Evolutionary conservation across 1,140 invertebrate genomes (phyloP).

Genomic region (Gonatopus flavifemur): DNA sequence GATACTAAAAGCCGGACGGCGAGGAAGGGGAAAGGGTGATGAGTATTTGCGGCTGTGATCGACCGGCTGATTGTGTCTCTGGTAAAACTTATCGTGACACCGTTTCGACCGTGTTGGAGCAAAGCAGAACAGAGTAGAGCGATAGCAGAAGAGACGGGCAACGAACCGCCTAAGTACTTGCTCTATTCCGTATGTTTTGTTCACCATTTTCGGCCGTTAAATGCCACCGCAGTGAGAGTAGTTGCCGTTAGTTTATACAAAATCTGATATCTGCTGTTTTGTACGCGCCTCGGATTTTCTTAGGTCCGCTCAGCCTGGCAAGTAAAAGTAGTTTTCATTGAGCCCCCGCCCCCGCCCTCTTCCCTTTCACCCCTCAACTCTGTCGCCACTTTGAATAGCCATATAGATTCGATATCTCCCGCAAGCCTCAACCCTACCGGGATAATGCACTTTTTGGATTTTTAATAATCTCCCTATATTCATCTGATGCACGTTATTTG

Average conservation of each 20-base stretch:
- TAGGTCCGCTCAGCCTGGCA: too few species aligned
- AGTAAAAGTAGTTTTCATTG: too few species aligned
- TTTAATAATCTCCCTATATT: too few species aligned
- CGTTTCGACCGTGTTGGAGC: constrained; percentile 40
- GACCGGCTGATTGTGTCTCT: constrained; percentile 41
- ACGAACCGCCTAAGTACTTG: constrained; percentile 12
- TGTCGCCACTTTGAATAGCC: too few species aligned
- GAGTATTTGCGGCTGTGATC: constrained; percentile 44
- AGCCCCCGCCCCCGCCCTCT: too few species aligned
- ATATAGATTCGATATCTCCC: too few species aligned
- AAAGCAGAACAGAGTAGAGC: constrained; percentile 2
- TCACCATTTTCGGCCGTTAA: not conserved
- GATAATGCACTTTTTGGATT: too few species aligned
- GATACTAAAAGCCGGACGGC: constrained; percentile 27
- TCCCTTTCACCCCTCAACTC: too few species aligned
- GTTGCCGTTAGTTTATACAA: constrained; percentile 22
- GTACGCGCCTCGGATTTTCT: too few species aligned
- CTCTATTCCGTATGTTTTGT: constrained; percentile 11
- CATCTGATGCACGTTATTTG: too few species aligned
- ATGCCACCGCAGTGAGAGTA: constrained; percentile 20
- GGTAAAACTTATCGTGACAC: constrained; percentile 57
- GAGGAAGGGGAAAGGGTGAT: constrained; percentile 4
- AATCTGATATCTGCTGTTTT: not conserved
- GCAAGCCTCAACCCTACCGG: too few species aligned
- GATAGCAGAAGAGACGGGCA: constrained; percentile 20